Evolutionary conservation across 2,113 vertebrate species (phyloP), one percentile per base, ranked within the genome.

Genomic region (Mohoua ochrocephala): DNA sequence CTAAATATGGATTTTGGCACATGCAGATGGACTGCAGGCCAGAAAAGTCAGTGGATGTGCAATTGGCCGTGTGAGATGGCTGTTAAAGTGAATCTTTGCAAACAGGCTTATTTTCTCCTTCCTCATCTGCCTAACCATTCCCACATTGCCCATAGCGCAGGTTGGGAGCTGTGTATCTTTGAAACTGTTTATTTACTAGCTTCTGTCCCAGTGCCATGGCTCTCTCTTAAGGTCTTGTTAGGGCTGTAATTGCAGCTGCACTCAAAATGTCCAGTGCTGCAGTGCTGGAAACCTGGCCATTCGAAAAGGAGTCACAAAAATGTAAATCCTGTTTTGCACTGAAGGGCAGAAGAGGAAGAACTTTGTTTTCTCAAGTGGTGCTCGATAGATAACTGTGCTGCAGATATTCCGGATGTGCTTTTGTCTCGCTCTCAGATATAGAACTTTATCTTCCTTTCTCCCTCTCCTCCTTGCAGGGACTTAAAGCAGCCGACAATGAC

Each of bases 401-500:
- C 2, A 4, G 1, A 10, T 67, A 45, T 26, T 59, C 35, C 20
- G 5, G 26, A 52, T 44, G 11, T 2, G 33, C 17, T 70, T 86
- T 67, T 83, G 33, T 20, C 30, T 65, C 5, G 2, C 30, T 49
- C 53, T 74, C 42, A 26, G 45, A 23, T 57, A 31, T 39, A 57
- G 44, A 92, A 47, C 20, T 94, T 89, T 7, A 80, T 79, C 35
- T 88, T 84, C 44, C 39, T 64, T n/a, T 56, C 47, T 79, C n/a
- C 69, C 57, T 95, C 44, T 91, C 52, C 54, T 77, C 69, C 86
- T 91, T 65, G 8, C 97, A 99, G 99, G 99, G 99, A 90, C 98
- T 99, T 67, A 99, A 99, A 97, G 99, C 99, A 45, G 99, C 99
- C 9, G 99, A 99, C 98, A 99, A 99, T 22, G 99, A 99, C 90